Percentiles rank a stretch among this genome's conserved stretches.
phyloP scores from a whole-genome alignment of 1,140 invertebrate genomes.

The Bombus pyrosoma region DNA sequence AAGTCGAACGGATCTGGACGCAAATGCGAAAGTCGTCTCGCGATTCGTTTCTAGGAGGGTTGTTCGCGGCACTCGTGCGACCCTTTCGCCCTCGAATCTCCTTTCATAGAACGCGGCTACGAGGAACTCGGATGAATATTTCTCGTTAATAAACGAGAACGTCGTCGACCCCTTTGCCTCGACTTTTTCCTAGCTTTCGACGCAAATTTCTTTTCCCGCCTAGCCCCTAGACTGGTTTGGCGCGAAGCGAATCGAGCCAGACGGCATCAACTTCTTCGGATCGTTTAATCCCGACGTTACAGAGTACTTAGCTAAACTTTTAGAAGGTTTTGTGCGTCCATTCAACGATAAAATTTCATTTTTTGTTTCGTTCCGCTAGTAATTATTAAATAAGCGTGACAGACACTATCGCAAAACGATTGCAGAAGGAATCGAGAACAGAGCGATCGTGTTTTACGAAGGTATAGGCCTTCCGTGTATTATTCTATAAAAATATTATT shows the following conservation, averaged over 20 bases:
- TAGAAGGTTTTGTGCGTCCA: not conserved
- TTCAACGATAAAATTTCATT: no score
- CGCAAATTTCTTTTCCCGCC: not conserved
- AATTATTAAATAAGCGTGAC: not conserved
- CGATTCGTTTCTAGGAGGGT: not conserved
- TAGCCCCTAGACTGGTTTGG: not conserved
- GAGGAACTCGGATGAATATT: conserved; percentile 32
- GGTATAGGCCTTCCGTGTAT: no score
- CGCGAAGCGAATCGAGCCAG: not conserved
- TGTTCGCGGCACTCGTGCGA: not conserved
- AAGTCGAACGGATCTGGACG: not conserved
- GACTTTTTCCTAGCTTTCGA: not conserved
- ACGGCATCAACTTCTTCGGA: not conserved
- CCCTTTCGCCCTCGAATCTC: not conserved
- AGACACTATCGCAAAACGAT: not conserved
- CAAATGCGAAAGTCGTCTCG: not conserved
- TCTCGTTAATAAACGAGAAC: conserved; percentile 30
- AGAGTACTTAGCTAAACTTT: not conserved
- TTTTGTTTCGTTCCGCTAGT: no score
- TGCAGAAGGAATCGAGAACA: no score
- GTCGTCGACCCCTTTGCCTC: not conserved
- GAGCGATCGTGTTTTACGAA: no score
- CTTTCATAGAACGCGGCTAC: not conserved
- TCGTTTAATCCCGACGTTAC: not conserved
- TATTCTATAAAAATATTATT: no score